Evolutionary conservation across 2,113 vertebrate species (phyloP).

Genomic region (Erpornis zantholeuca): DNA sequence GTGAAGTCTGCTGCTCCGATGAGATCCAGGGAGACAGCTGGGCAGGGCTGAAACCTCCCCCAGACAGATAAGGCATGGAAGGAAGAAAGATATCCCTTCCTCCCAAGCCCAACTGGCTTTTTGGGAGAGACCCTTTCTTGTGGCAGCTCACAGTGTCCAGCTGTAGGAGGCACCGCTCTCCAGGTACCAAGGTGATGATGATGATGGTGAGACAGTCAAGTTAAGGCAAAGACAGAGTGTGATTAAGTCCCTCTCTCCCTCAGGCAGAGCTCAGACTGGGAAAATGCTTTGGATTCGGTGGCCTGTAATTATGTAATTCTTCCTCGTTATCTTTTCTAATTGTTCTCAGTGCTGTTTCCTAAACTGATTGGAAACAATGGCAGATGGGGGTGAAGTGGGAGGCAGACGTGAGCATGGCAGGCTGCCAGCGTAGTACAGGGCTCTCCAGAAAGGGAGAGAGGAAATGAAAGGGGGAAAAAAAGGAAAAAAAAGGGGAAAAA

Average conservation of each 20-base stretch:
- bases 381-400: conserved; percentile 72
- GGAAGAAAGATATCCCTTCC: neutral
- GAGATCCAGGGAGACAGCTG: neutral
- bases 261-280: conserved; percentile 32
- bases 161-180: neutral
- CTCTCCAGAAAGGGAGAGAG: conserved; percentile 1
- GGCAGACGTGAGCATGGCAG: conserved; percentile 57
- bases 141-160: neutral
- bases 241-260: neutral
- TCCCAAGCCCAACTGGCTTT: neutral
- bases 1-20: neutral
- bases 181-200: neutral
- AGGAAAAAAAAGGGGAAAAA: too few relatives aligned
- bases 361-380: conserved; percentile 79
- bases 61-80: neutral
- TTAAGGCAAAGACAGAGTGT: neutral
- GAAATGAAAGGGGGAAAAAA: too few relatives aligned
- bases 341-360: conserved; percentile 79
- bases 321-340: conserved; percentile 83
- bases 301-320: conserved; percentile 83
- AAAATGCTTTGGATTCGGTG: conserved; percentile 60
- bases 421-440: neutral
- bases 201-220: neutral
- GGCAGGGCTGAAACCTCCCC: neutral
- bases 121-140: neutral